Percentiles rank a stretch among this genome's conserved stretches.
Evolutionary conservation across 2,888 invertebrate genomes (phyloP).

Genomic region (Noctua janthe): DNA sequence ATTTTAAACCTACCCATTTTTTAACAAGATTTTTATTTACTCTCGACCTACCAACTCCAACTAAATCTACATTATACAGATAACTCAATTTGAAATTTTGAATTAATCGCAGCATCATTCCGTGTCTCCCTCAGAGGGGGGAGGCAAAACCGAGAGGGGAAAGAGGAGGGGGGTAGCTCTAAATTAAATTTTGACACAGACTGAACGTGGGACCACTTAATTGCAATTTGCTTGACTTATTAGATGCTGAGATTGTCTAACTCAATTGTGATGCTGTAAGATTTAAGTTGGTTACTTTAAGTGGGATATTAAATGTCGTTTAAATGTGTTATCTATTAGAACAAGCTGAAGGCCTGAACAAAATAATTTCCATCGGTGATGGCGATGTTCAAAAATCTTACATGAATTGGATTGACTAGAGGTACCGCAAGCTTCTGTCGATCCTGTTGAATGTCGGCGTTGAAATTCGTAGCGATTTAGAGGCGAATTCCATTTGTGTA

Average conservation of each 20-base stretch:
- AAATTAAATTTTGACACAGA: constrained; percentile 80
- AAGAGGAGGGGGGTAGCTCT: constrained; percentile 54
- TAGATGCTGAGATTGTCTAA: constrained; percentile 67
- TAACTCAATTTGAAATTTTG: constrained; percentile 76
- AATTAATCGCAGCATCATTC: constrained; percentile 74
- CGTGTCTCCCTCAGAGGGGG: constrained; percentile 53
- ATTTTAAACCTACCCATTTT: not conserved
- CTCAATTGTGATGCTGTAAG: constrained; percentile 67
- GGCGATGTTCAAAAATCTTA: not conserved
- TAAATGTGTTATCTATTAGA: not conserved
- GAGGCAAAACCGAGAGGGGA: constrained; percentile 36
- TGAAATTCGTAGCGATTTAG: not conserved
- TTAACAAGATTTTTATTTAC: constrained; percentile 19
- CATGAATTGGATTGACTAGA: not conserved
- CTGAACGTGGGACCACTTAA: constrained; percentile 75
- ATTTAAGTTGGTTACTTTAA: constrained; percentile 55
- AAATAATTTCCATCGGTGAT: not conserved
- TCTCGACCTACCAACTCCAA: constrained; percentile 33
- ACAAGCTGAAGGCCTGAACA: not conserved
- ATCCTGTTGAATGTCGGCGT: not conserved
- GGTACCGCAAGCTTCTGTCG: not conserved
- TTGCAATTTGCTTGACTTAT: constrained; percentile 80
- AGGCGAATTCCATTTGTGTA: not conserved
- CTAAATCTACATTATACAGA: constrained; percentile 65
- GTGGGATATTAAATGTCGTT: constrained; percentile 47